Conservation (phyloP, 2,888 invertebrate genomes). For the Drosophila borealis region DNA sequence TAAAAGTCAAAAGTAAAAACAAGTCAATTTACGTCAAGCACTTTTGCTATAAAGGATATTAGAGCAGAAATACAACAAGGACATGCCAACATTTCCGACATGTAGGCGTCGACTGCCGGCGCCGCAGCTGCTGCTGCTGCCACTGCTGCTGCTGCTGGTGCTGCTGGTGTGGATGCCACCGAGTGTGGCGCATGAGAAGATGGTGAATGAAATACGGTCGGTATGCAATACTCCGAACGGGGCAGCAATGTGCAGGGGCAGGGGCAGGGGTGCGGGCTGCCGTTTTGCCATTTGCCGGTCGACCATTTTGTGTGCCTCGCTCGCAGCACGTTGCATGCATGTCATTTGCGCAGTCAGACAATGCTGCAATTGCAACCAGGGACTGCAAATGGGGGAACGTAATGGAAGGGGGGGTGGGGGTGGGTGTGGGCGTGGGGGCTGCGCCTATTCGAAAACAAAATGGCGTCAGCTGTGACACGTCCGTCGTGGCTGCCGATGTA, state of each 20-base stretch:
- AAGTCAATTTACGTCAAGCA: conserved; percentile 81
- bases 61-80: conserved; percentile 81
- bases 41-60: conserved; percentile 82
- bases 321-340: conserved; percentile 76
- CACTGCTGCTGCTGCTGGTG: conserved; percentile 17
- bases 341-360: conserved; percentile 75
- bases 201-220: conserved; percentile 33
- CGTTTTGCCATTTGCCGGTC: conserved; percentile 66
- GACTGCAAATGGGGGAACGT: not conserved
- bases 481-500: conserved; percentile 23
- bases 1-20: conserved; percentile 82
- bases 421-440: conserved; percentile 13
- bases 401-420: conserved; percentile 3
- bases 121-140: conserved; percentile 61
- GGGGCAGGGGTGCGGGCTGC: conserved; percentile 9
- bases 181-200: conserved; percentile 8
- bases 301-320: conserved; percentile 68
- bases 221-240: conserved; percentile 14
- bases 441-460: conserved; percentile 60
- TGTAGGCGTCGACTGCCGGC: conserved; percentile 79
- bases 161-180: conserved; percentile 37
- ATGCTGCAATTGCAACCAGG: conserved; percentile 56
- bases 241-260: not conserved
- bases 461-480: conserved; percentile 58
- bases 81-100: conserved; percentile 81